These are phyloP conservation scores for Dermolepida albohirtum DNA, from an alignment of 2,888 invertebrate genomes.

Conservation along the genomic window DNA sequence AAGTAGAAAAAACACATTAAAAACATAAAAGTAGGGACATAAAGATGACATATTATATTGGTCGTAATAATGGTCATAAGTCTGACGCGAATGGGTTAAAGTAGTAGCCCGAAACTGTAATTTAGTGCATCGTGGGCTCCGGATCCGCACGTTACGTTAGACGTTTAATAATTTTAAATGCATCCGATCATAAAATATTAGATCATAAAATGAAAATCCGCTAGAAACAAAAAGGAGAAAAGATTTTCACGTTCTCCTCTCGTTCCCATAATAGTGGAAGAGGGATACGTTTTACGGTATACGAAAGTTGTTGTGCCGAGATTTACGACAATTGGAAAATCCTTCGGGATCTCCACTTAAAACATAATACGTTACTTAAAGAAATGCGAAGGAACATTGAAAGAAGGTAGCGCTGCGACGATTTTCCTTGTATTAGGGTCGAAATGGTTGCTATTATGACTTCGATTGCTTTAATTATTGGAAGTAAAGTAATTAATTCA, in stretches of 20 bases:
- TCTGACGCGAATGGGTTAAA: constrained; percentile 22
- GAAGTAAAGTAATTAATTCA: too few relatives aligned
- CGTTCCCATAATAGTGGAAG: neutral
- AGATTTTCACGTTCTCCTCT: constrained; percentile 6
- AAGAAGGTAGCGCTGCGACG: neutral
- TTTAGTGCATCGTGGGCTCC: constrained; percentile 24
- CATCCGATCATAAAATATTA: constrained; percentile 38
- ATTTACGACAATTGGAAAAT: constrained; percentile 25
- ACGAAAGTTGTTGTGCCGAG: constrained; percentile 18
- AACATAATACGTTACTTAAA: constrained; percentile 5
- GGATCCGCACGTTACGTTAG: constrained; percentile 12
- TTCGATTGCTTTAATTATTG: too few relatives aligned
- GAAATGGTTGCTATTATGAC: too few relatives aligned
- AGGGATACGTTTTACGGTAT: constrained; percentile 15
- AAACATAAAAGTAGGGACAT: constrained; percentile 6
- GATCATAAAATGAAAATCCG: constrained; percentile 40
- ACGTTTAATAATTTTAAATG: constrained; percentile 41
- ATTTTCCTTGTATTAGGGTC: too few relatives aligned
- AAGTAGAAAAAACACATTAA: constrained; percentile 6
- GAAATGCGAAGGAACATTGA: constrained; percentile 10
- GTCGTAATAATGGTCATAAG: constrained; percentile 26
- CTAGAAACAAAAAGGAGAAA: constrained; percentile 25
- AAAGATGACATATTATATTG: constrained; percentile 30
- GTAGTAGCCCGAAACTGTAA: constrained; percentile 12
- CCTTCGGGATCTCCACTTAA: constrained; percentile 7